Conservation (phyloP, 2,113 vertebrate genomes). For the Odocoileus hemionus region DNA sequence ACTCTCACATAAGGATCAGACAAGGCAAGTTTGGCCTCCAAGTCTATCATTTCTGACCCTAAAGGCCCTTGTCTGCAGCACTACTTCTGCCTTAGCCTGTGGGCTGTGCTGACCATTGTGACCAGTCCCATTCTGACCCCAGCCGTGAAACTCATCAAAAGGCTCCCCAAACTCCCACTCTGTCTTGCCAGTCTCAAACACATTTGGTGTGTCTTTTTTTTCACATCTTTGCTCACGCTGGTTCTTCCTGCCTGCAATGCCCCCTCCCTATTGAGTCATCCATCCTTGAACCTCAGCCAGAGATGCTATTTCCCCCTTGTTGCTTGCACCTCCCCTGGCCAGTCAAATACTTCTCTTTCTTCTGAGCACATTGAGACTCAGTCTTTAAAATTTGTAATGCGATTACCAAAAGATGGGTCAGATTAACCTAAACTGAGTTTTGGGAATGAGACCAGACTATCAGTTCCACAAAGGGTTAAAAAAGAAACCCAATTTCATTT, state of each 20-base stretch:
- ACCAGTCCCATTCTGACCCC: background rate
- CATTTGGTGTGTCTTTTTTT: background rate
- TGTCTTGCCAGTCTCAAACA: background rate
- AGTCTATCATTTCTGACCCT: background rate
- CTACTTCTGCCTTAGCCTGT: background rate
- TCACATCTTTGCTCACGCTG: background rate
- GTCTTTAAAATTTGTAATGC: background rate
- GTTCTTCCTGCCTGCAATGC: background rate
- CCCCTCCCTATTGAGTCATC: background rate
- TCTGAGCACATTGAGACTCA: background rate
- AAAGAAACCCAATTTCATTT: constrained; percentile 48
- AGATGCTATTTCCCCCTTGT: background rate
- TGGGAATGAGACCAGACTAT: constrained; percentile 6
- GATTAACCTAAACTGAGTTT: background rate
- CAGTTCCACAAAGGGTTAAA: constrained; percentile 24
- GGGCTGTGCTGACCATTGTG: rapidly evolving
- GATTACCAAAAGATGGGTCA: background rate
- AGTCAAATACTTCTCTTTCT: background rate
- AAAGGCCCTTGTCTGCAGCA: background rate
- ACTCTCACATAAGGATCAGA: background rate
- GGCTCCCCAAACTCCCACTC: background rate
- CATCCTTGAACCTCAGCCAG: background rate
- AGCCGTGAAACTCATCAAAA: background rate
- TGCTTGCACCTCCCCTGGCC: background rate
- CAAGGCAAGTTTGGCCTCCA: background rate